A percentile compares a stretch with the other conserved stretches of the same genome.
phyloP scores from a whole-genome alignment of 2,888 invertebrate genomes.

The Brenthis ino region DNA sequence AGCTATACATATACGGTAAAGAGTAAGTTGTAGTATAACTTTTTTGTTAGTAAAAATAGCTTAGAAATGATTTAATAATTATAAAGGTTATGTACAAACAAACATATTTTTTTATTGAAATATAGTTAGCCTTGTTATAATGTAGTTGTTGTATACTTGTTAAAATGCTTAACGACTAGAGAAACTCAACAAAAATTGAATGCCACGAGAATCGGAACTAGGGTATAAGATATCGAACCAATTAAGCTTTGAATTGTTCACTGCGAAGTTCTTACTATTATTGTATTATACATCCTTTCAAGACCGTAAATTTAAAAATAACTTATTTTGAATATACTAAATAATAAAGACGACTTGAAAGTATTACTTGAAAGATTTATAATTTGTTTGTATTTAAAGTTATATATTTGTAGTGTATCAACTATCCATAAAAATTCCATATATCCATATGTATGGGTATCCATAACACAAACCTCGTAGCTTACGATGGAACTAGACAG shows the following conservation, averaged over 20 bases:
- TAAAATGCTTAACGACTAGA: constrained; percentile 3
- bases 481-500: too few species aligned
- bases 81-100: too few species aligned
- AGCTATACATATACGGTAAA: too few species aligned
- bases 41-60: too few species aligned
- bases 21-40: too few species aligned
- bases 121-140: background rate
- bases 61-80: too few species aligned
- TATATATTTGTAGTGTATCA: too few species aligned
- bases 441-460: too few species aligned
- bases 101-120: too few species aligned
- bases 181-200: constrained; percentile 10
- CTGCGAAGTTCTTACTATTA: constrained; percentile 1
- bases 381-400: too few species aligned
- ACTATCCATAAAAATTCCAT: too few species aligned
- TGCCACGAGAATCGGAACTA: constrained; percentile 14
- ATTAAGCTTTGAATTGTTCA: constrained; percentile 20
- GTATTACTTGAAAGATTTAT: background rate
- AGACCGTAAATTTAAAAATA: constrained; percentile 6
- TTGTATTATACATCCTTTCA: constrained; percentile 5
- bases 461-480: too few species aligned
- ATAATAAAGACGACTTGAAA: background rate
- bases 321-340: background rate
- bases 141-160: background rate
- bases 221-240: constrained; percentile 15